Percentiles rank a stretch among this genome's conserved stretches.
These are phyloP conservation scores for Eubucco bourcierii DNA, from an alignment of 2,113 vertebrate species.

Conservation along the genomic window DNA sequence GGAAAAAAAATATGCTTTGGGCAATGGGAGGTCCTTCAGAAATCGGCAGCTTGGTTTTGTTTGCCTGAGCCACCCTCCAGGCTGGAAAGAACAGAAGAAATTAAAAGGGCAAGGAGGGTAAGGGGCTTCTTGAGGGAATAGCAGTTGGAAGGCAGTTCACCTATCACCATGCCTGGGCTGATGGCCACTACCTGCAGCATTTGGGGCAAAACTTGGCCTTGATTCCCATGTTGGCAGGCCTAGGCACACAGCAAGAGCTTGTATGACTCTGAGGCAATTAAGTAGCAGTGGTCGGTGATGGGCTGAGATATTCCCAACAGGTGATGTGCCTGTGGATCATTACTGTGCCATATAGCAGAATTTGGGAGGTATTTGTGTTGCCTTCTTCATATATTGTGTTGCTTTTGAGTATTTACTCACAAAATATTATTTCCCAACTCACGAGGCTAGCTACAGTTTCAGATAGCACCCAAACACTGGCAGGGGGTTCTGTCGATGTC, in stretches of 20 bases:
- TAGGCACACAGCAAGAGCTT: accelerated
- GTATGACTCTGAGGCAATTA: neutral
- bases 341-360: neutral
- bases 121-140: neutral
- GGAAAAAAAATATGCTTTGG: neutral
- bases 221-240: neutral
- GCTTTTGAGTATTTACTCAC: too few species aligned
- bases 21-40: neutral
- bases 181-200: neutral
- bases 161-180: accelerated
- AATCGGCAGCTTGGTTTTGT: neutral
- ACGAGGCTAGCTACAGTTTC: too few species aligned
- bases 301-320: neutral
- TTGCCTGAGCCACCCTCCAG: neutral
- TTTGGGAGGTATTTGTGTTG: neutral
- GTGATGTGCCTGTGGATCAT: neutral
- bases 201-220: accelerated
- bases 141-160: neutral
- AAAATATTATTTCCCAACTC: too few species aligned
- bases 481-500: too few species aligned
- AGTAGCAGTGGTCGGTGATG: neutral
- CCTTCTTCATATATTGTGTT: too few species aligned
- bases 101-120: neutral
- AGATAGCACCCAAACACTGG: too few species aligned
- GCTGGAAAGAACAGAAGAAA: neutral